Evolutionary conservation across 2,888 invertebrate genomes (phyloP), one percentile per base, ranked within the genome.

Genomic region (Platypus cylindrus): DNA sequence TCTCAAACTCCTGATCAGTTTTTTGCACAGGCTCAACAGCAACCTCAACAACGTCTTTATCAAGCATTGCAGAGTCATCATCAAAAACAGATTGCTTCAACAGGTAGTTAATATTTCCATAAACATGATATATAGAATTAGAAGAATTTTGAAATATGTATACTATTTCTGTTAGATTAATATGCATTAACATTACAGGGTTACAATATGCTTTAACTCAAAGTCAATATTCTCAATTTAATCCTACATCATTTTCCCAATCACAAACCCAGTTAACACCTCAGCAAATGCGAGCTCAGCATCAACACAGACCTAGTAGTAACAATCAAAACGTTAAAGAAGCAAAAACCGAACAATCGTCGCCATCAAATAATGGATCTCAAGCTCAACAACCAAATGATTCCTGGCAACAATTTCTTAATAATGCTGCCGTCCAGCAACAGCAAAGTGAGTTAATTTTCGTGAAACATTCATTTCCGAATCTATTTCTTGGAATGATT

Each of bases 1-100:
- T 34, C 63, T 36, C 58, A 60, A 32, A 51, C 53, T 40, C 37
- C 58, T 17, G 57, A 61, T 38, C 59, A 60, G 38, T 63, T 60
- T 44, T 56, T 50, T 47, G 54, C 56, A 26, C 56, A 56, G 38
- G 50, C 53, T 30, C 53, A 50, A 17, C 47, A 46, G 28, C 44
- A 45, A 15, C 45, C 43, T 32, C 45, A 45, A 23, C 46, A 45
- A 24, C 41, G 34, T 34, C 37, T 26, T 18, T 41, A 39, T 17
- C 40, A 40, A 38, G 29, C 43, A 35, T 35, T 40, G 26, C 36
- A 37, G 5, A 40, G 24, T 32, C 30, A 30, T 3, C 36, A 37
- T 17, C 34, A 36, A 23, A 42, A 42, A 12, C 34, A 34, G 14
- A 39, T 39, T 13, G 34, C 39, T 11, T n/a, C n/a, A n/a, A n/a